Evolutionary conservation across 2,888 invertebrate genomes (phyloP).

Genomic region (Phortica magna): DNA sequence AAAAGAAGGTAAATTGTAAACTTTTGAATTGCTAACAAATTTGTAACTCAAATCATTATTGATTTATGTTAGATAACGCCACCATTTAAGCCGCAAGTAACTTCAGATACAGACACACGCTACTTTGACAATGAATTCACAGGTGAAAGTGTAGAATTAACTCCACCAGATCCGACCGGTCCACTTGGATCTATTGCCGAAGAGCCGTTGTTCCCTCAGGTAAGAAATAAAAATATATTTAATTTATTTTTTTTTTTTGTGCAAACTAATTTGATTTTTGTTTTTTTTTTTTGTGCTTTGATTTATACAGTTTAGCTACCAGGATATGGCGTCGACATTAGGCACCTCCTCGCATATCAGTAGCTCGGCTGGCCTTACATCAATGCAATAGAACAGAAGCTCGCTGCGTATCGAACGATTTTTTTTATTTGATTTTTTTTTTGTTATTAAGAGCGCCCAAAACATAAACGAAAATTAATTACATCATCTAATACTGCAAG

Average conservation of each 20-base stretch:
- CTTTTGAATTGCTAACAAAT: not conserved
- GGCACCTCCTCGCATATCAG: constrained; percentile 82
- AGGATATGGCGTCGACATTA: constrained; percentile 83
- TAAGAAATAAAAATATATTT: constrained; percentile 49
- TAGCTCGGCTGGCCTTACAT: constrained; percentile 79
- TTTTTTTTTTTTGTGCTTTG: constrained; percentile 64
- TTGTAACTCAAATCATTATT: not conserved
- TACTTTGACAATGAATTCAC: constrained; percentile 99
- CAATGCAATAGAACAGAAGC: constrained; percentile 77
- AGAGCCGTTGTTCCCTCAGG: constrained; percentile 84
- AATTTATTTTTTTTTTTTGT: not conserved
- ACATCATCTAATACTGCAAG: constrained; percentile 39
- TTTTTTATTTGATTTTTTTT: constrained; percentile 3
- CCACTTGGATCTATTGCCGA: constrained; percentile 84
- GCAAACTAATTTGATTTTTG: constrained; percentile 9
- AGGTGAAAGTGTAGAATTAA: constrained; percentile 96
- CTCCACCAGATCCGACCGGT: constrained; percentile 89
- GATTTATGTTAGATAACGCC: constrained; percentile 87
- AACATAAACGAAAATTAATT: constrained; percentile 43
- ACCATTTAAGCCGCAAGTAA: constrained; percentile 95
- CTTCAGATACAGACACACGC: constrained; percentile 96
- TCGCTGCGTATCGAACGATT: not conserved
- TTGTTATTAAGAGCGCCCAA: constrained; percentile 37
- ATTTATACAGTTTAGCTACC: constrained; percentile 87
- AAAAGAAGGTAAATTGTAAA: constrained; percentile 85